A percentile compares a stretch with the other conserved stretches of the same genome.
phyloP scores from a whole-genome alignment of 2,888 invertebrate genomes.

The Aelia acuminata region DNA sequence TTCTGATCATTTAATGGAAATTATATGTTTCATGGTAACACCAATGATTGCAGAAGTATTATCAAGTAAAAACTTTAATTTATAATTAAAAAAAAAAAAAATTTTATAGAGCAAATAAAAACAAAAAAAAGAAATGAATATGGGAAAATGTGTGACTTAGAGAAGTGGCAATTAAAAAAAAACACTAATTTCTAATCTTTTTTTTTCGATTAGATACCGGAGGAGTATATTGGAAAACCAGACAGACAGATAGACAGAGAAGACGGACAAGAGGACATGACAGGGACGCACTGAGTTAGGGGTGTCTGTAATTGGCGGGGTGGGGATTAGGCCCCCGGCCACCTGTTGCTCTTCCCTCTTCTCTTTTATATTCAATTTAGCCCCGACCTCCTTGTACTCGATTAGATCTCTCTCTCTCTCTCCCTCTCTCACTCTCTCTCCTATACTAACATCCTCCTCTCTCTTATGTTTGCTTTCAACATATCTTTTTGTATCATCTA shows the following conservation, averaged over 20 bases:
- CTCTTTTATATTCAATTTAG: conserved; percentile 50
- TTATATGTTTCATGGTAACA: no score
- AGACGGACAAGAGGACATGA: background rate
- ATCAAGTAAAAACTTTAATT: no score
- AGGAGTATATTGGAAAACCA: background rate
- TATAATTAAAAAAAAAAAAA: no score
- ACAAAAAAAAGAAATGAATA: no score
- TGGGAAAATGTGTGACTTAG: no score
- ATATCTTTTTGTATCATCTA: background rate
- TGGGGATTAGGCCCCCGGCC: background rate
- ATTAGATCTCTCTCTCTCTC: conserved; percentile 8
- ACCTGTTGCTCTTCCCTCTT: conserved; percentile 3
- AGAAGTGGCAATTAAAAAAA: no score
- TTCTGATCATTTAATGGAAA: no score
- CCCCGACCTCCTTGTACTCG: conserved; percentile 3
- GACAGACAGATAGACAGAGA: background rate
- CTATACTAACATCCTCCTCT: background rate
- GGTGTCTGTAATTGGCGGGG: background rate
- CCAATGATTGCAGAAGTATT: no score
- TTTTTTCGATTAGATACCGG: background rate
- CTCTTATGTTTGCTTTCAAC: background rate
- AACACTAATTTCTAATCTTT: no score
- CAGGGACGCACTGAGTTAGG: background rate
- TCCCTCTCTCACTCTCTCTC: background rate
- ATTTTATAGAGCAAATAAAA: no score